Evolutionary conservation across 1,140 invertebrate species (phyloP), one percentile per base, ranked within the genome.

Genomic region (Elysia chlorotica): DNA sequence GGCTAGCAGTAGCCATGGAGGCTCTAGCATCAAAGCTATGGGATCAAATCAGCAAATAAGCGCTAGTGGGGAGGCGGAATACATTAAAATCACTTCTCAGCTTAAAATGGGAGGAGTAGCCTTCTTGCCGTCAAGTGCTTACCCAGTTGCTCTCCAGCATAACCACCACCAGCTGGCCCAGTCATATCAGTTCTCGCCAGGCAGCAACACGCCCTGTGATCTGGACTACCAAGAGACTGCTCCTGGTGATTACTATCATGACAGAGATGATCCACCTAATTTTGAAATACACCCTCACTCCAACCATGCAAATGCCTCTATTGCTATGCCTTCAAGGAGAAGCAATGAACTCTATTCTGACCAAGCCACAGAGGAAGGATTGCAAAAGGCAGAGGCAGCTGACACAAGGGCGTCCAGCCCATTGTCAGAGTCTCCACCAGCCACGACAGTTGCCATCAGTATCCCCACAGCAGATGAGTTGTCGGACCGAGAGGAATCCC

Each of bases 1-100:
- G n/a, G n/a, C n/a, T n/a, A n/a, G n/a, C n/a, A n/a, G n/a, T n/a
- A n/a, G n/a, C n/a, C n/a, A n/a, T n/a, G n/a, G n/a, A n/a, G n/a
- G n/a, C n/a, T n/a, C n/a, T n/a, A 77, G 67, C 63, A 65, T 78
- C 48, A 77, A 74, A 59, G n/a, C n/a, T n/a, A n/a, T n/a, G n/a
- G n/a, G n/a, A n/a, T n/a, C n/a, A n/a, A n/a, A n/a, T n/a, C n/a
- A n/a, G n/a, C n/a, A n/a, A n/a, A n/a, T n/a, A n/a, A n/a, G n/a
- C n/a, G n/a, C n/a, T n/a, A n/a, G n/a, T n/a, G 74, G 75, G 4
- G 78, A 80, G 28, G 75, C 80, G 14, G 76, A 82, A 71, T 82
- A 75, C 70, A 82, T 82, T 67, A 74, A 79, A 53, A 80, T 82
- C 33, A 70, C 77, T 30, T 77, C 74, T 25, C 76, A 76, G 59